Evolutionary conservation across 2,888 invertebrate species (phyloP), one percentile per base, ranked within the genome.

Genomic region (Drosophila siamana): DNA sequence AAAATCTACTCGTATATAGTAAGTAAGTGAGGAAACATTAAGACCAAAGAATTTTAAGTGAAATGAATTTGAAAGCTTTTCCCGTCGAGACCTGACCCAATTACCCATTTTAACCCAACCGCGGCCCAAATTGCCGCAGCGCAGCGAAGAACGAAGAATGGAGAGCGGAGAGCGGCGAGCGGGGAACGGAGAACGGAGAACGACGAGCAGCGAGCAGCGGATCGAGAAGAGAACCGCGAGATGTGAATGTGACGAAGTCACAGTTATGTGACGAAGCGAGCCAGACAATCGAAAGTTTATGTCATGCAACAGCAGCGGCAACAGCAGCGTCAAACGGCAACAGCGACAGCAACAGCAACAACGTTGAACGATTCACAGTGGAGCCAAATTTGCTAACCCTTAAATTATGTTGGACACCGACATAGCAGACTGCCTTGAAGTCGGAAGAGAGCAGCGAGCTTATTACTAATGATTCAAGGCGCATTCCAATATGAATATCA

Each of bases 271-370:
- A 74, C 73, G 74, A 63, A 67, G 68, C 68, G 65, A 73, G 80
- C 62, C 86, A 82, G 87, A 89, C 88, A 88, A 88, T 88, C 88
- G 88, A 88, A 88, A 88, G 88, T 88, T 88, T 88, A 88, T 86
- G 84, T 83, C 86, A 82, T 86, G 74, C 80, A 72, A 66, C 74
- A 73, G 30, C 71, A 26, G 6, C 30, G 30, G 11, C 30, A 30
- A 30, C n/a, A n/a, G n/a, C n/a, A n/a, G n/a, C n/a, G n/a, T n/a
- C n/a, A n/a, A n/a, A n/a, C 9, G 9, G 8, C 47, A 63, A 24
- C 56, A 50, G 24, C 62, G 6, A 26, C 33, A 5, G 4, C 33
- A 60, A 19, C 50, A 36, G 26, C 70, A 62, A 22, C 36, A 57
- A 46, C 52, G 38, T 52, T 16, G 44, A 38, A 40, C 48, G 30